A percentile compares a stretch with the other conserved stretches of the same genome.
phyloP scores from a whole-genome alignment of 2,113 vertebrate species.

The Neoarius graeffei region DNA sequence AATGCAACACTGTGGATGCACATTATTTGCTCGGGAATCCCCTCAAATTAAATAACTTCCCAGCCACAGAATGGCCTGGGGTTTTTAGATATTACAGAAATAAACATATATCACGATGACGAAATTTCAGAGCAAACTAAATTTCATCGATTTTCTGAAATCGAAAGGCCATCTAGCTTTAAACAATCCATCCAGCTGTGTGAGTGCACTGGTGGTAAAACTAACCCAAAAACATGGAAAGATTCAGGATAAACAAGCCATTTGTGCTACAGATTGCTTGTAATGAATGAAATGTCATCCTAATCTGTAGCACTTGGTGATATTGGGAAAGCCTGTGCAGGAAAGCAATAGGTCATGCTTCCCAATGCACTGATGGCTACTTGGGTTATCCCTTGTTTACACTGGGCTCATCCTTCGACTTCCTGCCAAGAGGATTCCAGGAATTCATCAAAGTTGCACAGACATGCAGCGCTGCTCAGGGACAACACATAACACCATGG shows the following conservation, averaged over 20 bases:
- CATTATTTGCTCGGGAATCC: too few species aligned
- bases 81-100: too few species aligned
- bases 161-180: too few species aligned
- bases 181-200: neutral
- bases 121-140: too few species aligned
- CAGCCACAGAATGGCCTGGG: too few species aligned
- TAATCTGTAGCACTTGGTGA: neutral
- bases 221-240: neutral
- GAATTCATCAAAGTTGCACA: conserved; percentile 26
- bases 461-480: neutral
- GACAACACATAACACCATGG: neutral
- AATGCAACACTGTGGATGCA: too few species aligned
- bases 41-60: too few species aligned
- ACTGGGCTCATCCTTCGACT: neutral
- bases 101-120: too few species aligned
- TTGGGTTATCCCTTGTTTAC: neutral
- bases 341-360: neutral
- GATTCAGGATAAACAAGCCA: neutral
- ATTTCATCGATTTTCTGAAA: too few species aligned
- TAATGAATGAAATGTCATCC: neutral
- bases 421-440: neutral
- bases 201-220: neutral
- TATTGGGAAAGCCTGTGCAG: neutral
- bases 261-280: neutral
- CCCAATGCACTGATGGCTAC: conserved; percentile 2